These are phyloP conservation scores for Notolepis coatsorum DNA, from an alignment of 2,797 vertebrate genomes.

Conservation along the genomic window DNA sequence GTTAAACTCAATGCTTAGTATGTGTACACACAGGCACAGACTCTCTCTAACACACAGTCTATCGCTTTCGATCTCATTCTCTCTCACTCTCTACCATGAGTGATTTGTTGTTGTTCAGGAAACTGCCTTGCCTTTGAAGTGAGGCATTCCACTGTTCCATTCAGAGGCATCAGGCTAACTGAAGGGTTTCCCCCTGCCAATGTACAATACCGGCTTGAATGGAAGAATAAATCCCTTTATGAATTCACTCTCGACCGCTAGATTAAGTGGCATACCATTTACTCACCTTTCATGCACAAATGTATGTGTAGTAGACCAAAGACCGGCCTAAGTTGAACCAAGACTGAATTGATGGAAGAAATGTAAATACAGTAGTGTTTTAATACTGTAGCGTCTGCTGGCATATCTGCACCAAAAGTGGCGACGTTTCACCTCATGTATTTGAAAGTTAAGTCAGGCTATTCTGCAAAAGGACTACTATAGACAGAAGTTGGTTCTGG, in stretches of 20 bases:
- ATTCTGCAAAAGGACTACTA: no score
- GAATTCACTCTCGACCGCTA: constrained; percentile 3
- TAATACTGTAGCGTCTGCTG: no score
- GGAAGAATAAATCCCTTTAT: constrained; percentile 10
- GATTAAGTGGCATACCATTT: background rate
- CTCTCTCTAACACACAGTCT: constrained; percentile 23
- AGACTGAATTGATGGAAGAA: no score
- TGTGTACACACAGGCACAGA: no score
- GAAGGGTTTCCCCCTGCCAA: constrained; percentile 50
- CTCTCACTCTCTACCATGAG: constrained; percentile 7
- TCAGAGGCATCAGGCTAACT: constrained; percentile 21
- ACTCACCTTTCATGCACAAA: background rate
- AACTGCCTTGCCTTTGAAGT: constrained; percentile 53
- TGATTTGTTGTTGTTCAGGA: constrained; percentile 56
- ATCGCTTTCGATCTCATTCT: constrained; percentile 4
- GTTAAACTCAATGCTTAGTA: no score
- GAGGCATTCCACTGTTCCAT: constrained; percentile 53
- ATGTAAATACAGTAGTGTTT: no score
- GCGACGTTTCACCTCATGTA: no score
- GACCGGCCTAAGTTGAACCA: no score
- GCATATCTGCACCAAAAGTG: no score
- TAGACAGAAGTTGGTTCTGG: no score
- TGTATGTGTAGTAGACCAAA: no score
- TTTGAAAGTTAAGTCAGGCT: no score
- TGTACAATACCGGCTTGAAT: constrained; percentile 11